Evolutionary conservation across 1,140 invertebrate genomes (phyloP).

Genomic region (Caenorhabditis brenneri): DNA sequence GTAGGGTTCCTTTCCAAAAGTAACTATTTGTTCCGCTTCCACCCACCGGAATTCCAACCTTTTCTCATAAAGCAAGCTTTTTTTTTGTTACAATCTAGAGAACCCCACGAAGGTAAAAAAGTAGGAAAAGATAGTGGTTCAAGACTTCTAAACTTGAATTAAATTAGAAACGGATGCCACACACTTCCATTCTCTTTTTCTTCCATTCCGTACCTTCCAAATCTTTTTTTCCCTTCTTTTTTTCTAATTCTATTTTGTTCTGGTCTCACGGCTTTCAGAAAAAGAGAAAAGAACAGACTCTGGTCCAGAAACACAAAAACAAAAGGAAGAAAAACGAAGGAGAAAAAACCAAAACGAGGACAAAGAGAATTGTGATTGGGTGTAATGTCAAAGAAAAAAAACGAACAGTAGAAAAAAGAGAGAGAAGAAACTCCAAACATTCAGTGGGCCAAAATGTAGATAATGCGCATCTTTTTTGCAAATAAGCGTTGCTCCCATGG

Average conservation of each 20-base stretch:
- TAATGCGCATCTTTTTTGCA: constrained; percentile 27
- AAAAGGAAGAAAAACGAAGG: neutral
- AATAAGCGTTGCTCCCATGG: constrained; percentile 26
- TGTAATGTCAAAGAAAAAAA: constrained; percentile 8
- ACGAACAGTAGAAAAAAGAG: neutral
- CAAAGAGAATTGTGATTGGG: constrained; percentile 19
- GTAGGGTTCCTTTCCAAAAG: too few species aligned
- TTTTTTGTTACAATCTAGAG: too few species aligned
- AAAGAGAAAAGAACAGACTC: neutral
- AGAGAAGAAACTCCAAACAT: constrained; percentile 17
- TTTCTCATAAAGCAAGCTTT: too few species aligned
- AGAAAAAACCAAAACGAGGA: neutral
- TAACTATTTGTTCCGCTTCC: too few species aligned
- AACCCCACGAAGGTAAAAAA: neutral
- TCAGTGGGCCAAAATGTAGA: constrained; percentile 14
- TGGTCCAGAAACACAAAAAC: constrained; percentile 11
- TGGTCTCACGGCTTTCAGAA: constrained; percentile 15
- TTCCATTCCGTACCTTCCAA: constrained; percentile 6
- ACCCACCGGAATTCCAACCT: too few species aligned
- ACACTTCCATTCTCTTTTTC: constrained; percentile 4
- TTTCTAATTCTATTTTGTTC: constrained; percentile 20
- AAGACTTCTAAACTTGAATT: neutral
- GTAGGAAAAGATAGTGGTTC: neutral
- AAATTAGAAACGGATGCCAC: constrained; percentile 33
- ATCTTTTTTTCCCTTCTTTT: neutral